Percentiles rank a stretch among this genome's conserved stretches.
phyloP scores from a whole-genome alignment of 2,797 vertebrate genomes.

The Mergus octosetaceus region DNA sequence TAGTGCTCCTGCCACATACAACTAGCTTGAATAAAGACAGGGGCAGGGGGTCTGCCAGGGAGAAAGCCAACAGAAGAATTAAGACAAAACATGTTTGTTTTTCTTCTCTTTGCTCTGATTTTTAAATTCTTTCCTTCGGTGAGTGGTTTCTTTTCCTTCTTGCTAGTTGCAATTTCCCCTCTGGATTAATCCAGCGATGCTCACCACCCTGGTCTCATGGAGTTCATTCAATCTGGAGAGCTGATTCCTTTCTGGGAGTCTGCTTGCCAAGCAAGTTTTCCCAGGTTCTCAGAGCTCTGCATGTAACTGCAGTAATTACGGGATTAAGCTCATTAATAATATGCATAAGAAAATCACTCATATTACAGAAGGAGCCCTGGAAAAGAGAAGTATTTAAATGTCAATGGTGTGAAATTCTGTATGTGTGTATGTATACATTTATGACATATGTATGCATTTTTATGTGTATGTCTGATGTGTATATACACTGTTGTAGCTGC shows the following conservation, averaged over 20 bases:
- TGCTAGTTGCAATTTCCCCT: neutral
- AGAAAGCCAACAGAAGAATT: constrained; percentile 4
- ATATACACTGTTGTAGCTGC: neutral
- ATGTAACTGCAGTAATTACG: constrained; percentile 73
- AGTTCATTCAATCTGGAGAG: neutral
- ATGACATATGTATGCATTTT: neutral
- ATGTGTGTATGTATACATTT: neutral
- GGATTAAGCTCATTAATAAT: constrained; percentile 76
- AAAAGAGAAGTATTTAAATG: constrained; percentile 47
- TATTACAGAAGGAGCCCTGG: constrained; percentile 26
- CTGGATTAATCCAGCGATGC: neutral
- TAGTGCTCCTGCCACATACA: neutral
- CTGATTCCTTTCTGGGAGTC: neutral
- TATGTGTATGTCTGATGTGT: neutral
- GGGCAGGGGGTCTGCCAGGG: neutral
- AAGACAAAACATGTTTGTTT: constrained; percentile 13
- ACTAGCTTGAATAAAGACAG: neutral
- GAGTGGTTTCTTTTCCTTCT: neutral
- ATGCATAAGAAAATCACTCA: constrained; percentile 64
- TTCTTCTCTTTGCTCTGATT: neutral
- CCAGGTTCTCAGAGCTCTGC: constrained; percentile 73
- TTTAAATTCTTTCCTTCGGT: neutral
- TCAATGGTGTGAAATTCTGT: neutral
- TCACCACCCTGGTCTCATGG: neutral
- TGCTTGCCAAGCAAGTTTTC: constrained; percentile 66